Conservation (phyloP, 1,140 invertebrate genomes). For the Drosophila persimilis region DNA sequence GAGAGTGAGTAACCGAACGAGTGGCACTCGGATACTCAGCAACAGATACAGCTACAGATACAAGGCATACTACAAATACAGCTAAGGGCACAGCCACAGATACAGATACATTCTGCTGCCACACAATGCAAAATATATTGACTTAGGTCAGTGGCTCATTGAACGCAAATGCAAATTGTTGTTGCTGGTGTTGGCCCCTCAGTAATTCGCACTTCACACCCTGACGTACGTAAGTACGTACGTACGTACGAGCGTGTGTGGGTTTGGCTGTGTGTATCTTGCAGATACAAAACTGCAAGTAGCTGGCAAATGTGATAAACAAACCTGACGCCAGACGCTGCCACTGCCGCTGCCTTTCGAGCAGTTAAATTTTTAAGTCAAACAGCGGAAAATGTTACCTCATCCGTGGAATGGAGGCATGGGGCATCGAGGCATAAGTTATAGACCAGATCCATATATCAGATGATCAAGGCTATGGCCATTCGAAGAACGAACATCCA, state of each 20-base stretch:
- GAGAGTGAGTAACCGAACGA: constrained; percentile 58
- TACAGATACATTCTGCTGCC: constrained; percentile 53
- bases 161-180: constrained; percentile 82
- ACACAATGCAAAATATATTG: constrained; percentile 80
- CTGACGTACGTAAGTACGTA: constrained; percentile 21
- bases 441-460: constrained; percentile 44
- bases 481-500: constrained; percentile 19
- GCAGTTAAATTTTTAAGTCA: constrained; percentile 67
- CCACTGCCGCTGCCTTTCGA: constrained; percentile 21
- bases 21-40: constrained; percentile 20
- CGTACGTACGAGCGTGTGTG: constrained; percentile 10
- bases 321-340: constrained; percentile 66
- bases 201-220: constrained; percentile 77
- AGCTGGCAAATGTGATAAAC: constrained; percentile 77
- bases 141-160: constrained; percentile 82
- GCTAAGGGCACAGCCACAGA: constrained; percentile 19
- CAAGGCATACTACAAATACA: constrained; percentile 31
- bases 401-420: constrained; percentile 23
- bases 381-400: constrained; percentile 66
- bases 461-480: constrained; percentile 28
- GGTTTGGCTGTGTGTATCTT: constrained; percentile 50
- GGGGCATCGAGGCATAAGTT: constrained; percentile 26
- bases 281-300: constrained; percentile 75
- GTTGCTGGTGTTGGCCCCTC: constrained; percentile 55
- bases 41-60: constrained; percentile 29